Evolutionary conservation across 2,113 vertebrate species (phyloP).

Genomic region (Rynchops niger): DNA sequence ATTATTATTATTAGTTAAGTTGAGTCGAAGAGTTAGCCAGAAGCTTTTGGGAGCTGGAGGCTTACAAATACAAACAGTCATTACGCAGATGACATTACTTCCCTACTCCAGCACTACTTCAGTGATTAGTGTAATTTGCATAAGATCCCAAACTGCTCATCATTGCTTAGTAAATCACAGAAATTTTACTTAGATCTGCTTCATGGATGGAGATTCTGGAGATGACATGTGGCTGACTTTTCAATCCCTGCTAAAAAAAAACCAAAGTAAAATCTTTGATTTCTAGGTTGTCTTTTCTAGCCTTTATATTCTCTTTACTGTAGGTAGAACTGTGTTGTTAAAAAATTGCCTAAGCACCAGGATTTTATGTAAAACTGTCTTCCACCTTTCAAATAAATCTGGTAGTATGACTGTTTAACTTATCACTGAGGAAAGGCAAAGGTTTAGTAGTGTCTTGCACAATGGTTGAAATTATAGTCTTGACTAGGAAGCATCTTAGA

Average conservation of each 20-base stretch:
- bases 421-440: not conserved
- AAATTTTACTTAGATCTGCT: not conserved
- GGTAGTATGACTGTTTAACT: not conserved
- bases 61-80: not conserved
- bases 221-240: not conserved
- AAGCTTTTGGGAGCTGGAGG: not conserved
- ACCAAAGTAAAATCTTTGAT: not conserved
- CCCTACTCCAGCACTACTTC: not conserved
- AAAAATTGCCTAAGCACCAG: not conserved
- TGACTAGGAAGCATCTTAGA: not conserved
- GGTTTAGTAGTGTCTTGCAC: not conserved
- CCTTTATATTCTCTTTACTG: not conserved
- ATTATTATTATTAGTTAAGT: not conserved
- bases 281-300: not conserved
- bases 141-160: not conserved
- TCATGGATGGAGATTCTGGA: not conserved
- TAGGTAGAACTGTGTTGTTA: not conserved
- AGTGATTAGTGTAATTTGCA: not conserved
- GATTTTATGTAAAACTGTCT: not conserved
- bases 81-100: not conserved
- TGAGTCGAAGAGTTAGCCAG: not conserved
- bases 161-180: not conserved
- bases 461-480: not conserved
- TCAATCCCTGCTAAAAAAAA: not conserved
- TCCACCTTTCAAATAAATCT: not conserved